Percentiles rank a stretch among this genome's conserved stretches.
These are phyloP conservation scores for Petrocephalus microphthalmus DNA, from an alignment of 2,113 vertebrate species.

Conservation along the genomic window DNA sequence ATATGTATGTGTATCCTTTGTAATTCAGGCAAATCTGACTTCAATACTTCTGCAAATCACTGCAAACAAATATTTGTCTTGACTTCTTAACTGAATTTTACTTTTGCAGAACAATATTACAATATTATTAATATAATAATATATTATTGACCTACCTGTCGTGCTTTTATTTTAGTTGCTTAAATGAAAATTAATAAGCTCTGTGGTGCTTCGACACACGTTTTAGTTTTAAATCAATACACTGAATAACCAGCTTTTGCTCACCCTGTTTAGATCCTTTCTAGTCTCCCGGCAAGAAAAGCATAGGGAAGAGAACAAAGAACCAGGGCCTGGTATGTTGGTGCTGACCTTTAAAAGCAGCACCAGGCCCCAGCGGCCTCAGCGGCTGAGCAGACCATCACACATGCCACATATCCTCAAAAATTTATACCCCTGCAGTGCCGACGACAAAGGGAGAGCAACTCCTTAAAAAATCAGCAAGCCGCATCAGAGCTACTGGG, in stretches of 20 bases:
- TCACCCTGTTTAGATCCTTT: not conserved
- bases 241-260: not conserved
- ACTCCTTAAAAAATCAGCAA: not conserved
- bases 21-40: too few species aligned
- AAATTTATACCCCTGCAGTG: not conserved
- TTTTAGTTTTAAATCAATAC: not conserved
- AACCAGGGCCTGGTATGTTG: not conserved
- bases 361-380: not conserved
- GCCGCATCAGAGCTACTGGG: not conserved
- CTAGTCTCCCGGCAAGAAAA: not conserved
- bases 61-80: too few species aligned
- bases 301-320: not conserved
- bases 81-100: too few species aligned
- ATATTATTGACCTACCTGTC: not conserved
- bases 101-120: too few species aligned
- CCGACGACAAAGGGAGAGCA: not conserved
- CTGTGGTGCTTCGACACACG: not conserved
- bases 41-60: too few species aligned
- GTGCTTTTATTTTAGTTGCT: not conserved
- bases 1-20: too few species aligned
- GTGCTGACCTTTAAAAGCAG: not conserved
- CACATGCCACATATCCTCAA: not conserved
- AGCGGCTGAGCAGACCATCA: not conserved
- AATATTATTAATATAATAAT: too few species aligned
- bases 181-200: not conserved